Evolutionary conservation across 2,113 vertebrate genomes (phyloP), one percentile per base, ranked within the genome.

Genomic region (Bufo bufo): DNA sequence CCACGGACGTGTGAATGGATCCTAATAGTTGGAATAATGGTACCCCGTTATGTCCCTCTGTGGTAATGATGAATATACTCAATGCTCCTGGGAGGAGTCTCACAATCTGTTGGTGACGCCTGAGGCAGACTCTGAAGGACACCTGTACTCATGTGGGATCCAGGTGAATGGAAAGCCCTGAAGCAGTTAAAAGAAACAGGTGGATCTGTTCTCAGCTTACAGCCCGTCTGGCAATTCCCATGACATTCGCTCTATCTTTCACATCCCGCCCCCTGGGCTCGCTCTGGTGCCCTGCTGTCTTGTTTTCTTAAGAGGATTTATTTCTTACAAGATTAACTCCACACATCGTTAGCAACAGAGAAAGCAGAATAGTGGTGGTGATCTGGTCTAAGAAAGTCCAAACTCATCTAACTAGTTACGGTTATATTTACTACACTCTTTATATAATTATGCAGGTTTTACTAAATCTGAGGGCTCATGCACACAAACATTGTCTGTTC

Each of bases 121-220:
- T 81, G 78, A 45, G 23, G 78, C 54, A 16, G 13, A 58, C 52
- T 56, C 43, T 17, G 23, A 59, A 16, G 43, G 12, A 61, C 23
- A 81, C 23, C 78, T 81, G 54, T 81, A 19, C 54, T 77, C 75
- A 77, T n/a, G 19, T 9, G 16, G 6, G 6, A 50, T 54, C 5
- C n/a, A 58, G 4, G n/a, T 65, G 59, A 33, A 65, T 59, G 33
- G 33, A 81, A 81, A 49, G 63, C 65, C 56, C 52, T 81, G 69
- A 75, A 61, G 72, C n/a, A 72, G 63, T 81, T 87, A 69, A 81
- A 78, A 52, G 65, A 79, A 65, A 81, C 85, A 87, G 77, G 85
- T 87, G 85, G 69, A 72, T 59, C 50, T 14, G 77, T 43, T 81
- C 85, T 87, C 85, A 59, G 84, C 33, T 75, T 75, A 72, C 71